These are phyloP conservation scores for Cataglyphis albicans DNA, from an alignment of 2,888 invertebrate genomes.

Conservation along the genomic window DNA sequence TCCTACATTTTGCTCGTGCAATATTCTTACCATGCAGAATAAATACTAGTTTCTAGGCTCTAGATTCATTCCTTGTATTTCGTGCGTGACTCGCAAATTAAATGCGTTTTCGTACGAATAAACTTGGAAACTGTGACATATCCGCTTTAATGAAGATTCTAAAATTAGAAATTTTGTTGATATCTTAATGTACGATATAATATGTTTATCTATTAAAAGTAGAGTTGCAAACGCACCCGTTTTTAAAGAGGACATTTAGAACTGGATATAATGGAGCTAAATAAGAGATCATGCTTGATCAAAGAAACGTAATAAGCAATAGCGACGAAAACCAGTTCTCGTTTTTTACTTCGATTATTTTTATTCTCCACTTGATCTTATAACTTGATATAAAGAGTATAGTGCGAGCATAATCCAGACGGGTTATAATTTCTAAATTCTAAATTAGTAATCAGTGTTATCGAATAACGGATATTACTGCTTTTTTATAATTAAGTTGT, in stretches of 20 bases:
- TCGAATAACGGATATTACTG: background rate
- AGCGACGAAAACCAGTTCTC: conserved; percentile 30
- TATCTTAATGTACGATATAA: background rate
- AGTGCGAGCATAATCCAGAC: background rate
- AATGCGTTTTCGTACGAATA: conserved; percentile 24
- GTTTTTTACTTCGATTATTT: conserved; percentile 1
- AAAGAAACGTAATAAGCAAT: conserved; percentile 37
- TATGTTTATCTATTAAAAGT: background rate
- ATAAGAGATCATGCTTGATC: conserved; percentile 29
- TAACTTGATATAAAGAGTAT: background rate
- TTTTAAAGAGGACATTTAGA: background rate
- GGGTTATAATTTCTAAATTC: conserved; percentile 12
- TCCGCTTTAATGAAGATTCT: background rate
- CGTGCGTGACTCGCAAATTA: conserved; percentile 35
- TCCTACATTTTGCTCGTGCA: background rate
- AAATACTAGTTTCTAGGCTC: conserved; percentile 34
- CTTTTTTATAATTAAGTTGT: background rate
- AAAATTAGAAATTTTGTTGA: background rate
- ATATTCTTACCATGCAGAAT: background rate
- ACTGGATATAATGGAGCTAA: background rate
- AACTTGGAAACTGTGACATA: background rate
- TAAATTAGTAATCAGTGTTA: conserved; percentile 5
- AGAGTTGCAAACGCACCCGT: background rate
- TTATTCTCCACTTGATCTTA: conserved; percentile 25
- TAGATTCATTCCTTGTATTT: background rate